Evolutionary conservation across 2,888 invertebrate species (phyloP), one percentile per base, ranked within the genome.

Genomic region (Dichetophora obliterata): DNA sequence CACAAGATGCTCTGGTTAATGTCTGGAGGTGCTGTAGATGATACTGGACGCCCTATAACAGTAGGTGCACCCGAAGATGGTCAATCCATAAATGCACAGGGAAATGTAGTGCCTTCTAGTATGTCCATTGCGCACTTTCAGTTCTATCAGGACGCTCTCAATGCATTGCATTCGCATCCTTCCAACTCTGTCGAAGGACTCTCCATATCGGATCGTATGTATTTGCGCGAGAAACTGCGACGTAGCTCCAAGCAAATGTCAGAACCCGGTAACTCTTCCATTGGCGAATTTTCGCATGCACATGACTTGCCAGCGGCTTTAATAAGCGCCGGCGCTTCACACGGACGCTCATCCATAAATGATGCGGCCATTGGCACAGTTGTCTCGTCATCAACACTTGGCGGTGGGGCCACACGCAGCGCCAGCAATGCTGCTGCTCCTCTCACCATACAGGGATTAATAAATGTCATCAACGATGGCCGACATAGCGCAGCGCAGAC

Each of bases 1-100:
- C 88, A 88, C 73, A 88, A 86, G 81, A 87, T 87, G 84, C 83
- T 88, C 3, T 89, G 89, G 88, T 79, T 92, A 88, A 86, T 88
- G 86, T 74, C 85, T 86, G 86, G 87, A 43, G 86, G 87, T 0
- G 78, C 84, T 0, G 84, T 87, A 19, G 86, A 86, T 61, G 88
- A 85, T 0, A 83, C 82, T 0, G 87, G 86, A 0, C 81, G 84
- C 3, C 85, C 87, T 8, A 81, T 86, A 2, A 83, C 83, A 2
- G 80, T 84, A 0, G 84, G 83, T 16, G 77, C 83, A 2, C 63
- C 82, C 27, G 77, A 83, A 0, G 84, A 84, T 19, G 82, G 85
- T 24, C 82, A 85, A 0, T 80, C 84, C 0, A 81, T 84, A n/a
- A 79, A 82, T 3, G 54, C 65, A n/a, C 22, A 52, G 14, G 43